Percentiles rank a stretch among this genome's conserved stretches.
Conservation (phyloP, 2,888 invertebrate genomes). For the Ypsolopha scabrella region DNA sequence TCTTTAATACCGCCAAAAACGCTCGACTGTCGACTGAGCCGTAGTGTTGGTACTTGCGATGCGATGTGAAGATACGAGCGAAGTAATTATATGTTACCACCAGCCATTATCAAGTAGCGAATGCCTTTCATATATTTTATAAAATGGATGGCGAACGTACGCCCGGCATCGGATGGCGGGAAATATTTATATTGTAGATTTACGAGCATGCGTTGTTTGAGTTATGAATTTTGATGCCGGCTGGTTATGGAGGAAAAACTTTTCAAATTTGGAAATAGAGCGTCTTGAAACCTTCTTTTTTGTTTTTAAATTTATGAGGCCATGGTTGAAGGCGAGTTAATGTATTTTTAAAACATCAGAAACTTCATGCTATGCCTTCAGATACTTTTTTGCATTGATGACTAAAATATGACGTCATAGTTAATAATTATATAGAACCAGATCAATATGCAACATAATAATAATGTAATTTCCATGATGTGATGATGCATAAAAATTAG, state of each 20-base stretch:
- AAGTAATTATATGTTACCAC: slow-evolving; percentile 60
- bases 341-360: too few species aligned
- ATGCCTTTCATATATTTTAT: slow-evolving; percentile 64
- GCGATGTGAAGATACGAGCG: slow-evolving; percentile 42
- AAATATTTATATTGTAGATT: slow-evolving; percentile 66
- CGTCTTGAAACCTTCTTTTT: too few species aligned
- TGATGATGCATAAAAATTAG: too few species aligned
- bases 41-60: slow-evolving; percentile 29
- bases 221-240: slow-evolving; percentile 26
- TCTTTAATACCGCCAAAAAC: slow-evolving; percentile 32
- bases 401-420: too few species aligned
- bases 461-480: too few species aligned
- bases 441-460: too few species aligned
- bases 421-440: too few species aligned
- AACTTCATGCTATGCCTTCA: too few species aligned
- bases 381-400: too few species aligned
- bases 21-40: slow-evolving; percentile 30
- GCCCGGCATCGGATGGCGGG: slow-evolving; percentile 37
- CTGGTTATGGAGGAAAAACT: slow-evolving; percentile 12
- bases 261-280: not conserved
- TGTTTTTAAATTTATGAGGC: too few species aligned
- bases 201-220: slow-evolving; percentile 36
- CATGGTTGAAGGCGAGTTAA: too few species aligned
- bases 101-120: slow-evolving; percentile 65
- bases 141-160: slow-evolving; percentile 55